Evolutionary conservation across 2,797 vertebrate genomes (phyloP).

Genomic region (Numenius phaeopus): DNA sequence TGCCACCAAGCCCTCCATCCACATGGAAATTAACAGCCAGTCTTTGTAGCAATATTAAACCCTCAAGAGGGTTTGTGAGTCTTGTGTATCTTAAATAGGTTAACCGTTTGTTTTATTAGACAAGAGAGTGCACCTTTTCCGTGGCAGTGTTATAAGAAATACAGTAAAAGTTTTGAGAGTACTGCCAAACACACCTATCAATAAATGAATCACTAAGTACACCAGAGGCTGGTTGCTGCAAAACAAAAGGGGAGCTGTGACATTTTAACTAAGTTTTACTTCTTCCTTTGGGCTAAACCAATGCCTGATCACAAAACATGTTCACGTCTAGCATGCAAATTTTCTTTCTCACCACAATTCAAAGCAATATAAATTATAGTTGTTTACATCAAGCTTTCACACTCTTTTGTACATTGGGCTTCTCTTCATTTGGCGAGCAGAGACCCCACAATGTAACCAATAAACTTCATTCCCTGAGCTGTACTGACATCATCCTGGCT

Average conservation of each 20-base stretch:
- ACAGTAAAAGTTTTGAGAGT: background rate
- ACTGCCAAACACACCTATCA: slow-evolving; percentile 11
- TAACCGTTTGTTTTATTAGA: background rate
- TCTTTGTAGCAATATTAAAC: background rate
- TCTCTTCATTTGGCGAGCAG: background rate
- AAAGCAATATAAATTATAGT: slow-evolving; percentile 42
- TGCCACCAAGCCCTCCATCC: background rate
- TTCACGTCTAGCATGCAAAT: background rate
- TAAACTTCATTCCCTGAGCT: background rate
- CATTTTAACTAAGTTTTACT: slow-evolving; percentile 48
- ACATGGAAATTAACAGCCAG: background rate
- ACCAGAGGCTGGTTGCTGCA: background rate
- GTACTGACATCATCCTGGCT: slow-evolving; percentile 52
- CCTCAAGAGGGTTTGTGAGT: background rate
- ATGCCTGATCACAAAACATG: background rate
- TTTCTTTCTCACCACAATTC: background rate
- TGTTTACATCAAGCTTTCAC: slow-evolving; percentile 27
- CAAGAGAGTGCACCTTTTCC: background rate
- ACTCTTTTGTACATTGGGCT: background rate
- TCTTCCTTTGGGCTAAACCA: slow-evolving; percentile 6
- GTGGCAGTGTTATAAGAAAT: background rate
- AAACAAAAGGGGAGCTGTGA: slow-evolving; percentile 15
- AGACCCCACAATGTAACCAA: background rate
- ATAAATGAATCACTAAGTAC: slow-evolving; percentile 39
- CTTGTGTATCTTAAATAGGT: background rate